Conservation (phyloP, 2,888 invertebrate genomes). For the Endomychus coccineus region DNA sequence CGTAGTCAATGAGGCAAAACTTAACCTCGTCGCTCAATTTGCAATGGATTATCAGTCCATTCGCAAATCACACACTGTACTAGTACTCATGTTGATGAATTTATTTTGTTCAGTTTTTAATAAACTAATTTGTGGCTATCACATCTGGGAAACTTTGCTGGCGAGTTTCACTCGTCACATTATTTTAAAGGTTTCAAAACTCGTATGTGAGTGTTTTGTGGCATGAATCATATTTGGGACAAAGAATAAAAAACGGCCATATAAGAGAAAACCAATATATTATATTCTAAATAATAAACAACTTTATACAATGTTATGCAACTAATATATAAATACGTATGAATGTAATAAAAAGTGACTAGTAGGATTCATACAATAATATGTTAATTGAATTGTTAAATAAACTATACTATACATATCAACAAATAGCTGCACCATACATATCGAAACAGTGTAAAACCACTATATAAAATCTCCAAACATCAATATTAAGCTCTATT, state of each 20-base stretch:
- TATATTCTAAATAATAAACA: constrained; percentile 39
- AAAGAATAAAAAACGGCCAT: constrained; percentile 5
- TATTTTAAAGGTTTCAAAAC: too few relatives aligned
- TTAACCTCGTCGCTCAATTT: too few relatives aligned
- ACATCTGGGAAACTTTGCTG: too few relatives aligned
- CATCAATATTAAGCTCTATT: constrained; percentile 14
- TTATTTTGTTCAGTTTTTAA: too few relatives aligned
- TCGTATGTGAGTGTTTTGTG: too few relatives aligned
- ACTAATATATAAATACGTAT: constrained; percentile 33
- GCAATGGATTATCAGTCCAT: too few relatives aligned
- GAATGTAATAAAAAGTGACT: constrained; percentile 41
- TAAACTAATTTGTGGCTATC: too few relatives aligned
- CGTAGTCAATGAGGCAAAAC: too few relatives aligned
- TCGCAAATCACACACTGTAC: too few relatives aligned
- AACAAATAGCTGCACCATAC: constrained; percentile 36
- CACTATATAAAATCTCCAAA: constrained; percentile 21
- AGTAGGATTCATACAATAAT: constrained; percentile 35
- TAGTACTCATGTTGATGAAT: too few relatives aligned
- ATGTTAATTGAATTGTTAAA: constrained; percentile 32
- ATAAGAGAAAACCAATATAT: constrained; percentile 36
- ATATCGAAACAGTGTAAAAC: too few relatives aligned
- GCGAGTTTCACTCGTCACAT: too few relatives aligned
- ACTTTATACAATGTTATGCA: constrained; percentile 41
- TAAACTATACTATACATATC: constrained; percentile 40
- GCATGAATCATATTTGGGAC: not conserved